Conservation (phyloP, 1,140 invertebrate species). For the Venustaconcha ellipsiformis region DNA sequence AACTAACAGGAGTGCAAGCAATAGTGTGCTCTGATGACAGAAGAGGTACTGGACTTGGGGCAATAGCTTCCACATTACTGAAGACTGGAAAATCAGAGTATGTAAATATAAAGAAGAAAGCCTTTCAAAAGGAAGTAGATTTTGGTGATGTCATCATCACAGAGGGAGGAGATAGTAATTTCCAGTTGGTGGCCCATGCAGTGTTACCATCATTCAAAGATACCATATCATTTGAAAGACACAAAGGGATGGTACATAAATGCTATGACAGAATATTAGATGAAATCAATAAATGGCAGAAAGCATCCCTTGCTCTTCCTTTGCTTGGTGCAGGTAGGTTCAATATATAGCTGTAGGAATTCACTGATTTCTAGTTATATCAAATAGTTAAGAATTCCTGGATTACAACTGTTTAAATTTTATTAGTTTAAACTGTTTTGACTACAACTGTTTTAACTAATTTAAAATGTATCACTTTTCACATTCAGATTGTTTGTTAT, state of each 20-base stretch:
- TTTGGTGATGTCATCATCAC: conserved; percentile 10
- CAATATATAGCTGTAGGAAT: background rate
- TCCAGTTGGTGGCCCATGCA: conserved; percentile 7
- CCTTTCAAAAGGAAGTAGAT: background rate
- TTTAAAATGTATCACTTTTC: too few relatives aligned
- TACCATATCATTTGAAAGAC: too few relatives aligned
- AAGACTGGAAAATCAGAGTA: conserved; percentile 5
- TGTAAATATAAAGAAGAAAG: background rate
- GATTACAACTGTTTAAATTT: too few relatives aligned
- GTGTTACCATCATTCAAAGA: background rate
- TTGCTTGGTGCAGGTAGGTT: conserved; percentile 29
- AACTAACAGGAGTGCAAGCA: background rate
- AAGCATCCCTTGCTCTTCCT: conserved; percentile 20
- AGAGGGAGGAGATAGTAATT: conserved; percentile 3
- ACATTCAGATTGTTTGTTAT: too few relatives aligned
- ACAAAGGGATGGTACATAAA: background rate
- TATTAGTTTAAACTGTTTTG: too few relatives aligned
- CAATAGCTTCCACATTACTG: conserved; percentile 5
- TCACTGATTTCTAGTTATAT: too few relatives aligned
- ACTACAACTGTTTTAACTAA: too few relatives aligned
- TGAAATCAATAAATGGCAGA: background rate
- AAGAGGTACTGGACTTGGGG: background rate
- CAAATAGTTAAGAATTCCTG: too few relatives aligned
- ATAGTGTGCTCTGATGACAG: conserved; percentile 10
- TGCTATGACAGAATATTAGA: conserved; percentile 5